Evolutionary conservation across 2,888 invertebrate genomes (phyloP), one percentile per base, ranked within the genome.

Genomic region (Eristalis pertinax): DNA sequence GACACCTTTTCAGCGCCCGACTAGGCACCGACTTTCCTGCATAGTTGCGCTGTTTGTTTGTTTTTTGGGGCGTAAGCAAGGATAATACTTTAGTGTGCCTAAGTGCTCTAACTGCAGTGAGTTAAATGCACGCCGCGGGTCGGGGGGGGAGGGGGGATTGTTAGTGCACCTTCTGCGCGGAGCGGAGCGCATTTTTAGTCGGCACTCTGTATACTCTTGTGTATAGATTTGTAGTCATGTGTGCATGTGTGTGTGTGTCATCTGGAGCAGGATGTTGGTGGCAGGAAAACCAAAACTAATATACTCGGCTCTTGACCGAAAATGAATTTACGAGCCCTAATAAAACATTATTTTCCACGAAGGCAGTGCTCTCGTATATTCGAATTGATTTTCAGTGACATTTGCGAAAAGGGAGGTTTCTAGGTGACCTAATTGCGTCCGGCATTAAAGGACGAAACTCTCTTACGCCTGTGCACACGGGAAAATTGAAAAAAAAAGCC

Each of bases 1-100:
- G 83, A 83, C 78, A 87, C 86, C 82, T 86, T 87, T 87, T 87
- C 64, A 32, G 43, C 72, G 79, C 87, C 79, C 76, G 65, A 83
- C 83, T 79, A 79, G 75, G 79, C 75, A 76, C 26, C 56, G 41
- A 62, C 74, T 67, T 78, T 72, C 24, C 50, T 8, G 7, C 32
- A 32, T 8, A 60, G 32, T 64, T 68, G 80, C 68, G 77, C 56
- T 62, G 70, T 84, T 77, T 63, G 58, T 77, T 65, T 63, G 35
- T 1, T 32, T 5, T 32, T 32, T 62, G 67, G 26, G 50, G 74
- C 70, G 70, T 58, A 65, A 56, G 64, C 77, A 73, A 81, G 77
- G 68, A 77, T 77, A 73, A 81, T 81, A 69, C 81, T 74, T 73
- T 35, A 58, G 63, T 41, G 63, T 41, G 73, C 60, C 50, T 73